Conservation (phyloP, 30 jellyfish, hydroid and myxozoan species). For the Cassiopea xamachana region DNA sequence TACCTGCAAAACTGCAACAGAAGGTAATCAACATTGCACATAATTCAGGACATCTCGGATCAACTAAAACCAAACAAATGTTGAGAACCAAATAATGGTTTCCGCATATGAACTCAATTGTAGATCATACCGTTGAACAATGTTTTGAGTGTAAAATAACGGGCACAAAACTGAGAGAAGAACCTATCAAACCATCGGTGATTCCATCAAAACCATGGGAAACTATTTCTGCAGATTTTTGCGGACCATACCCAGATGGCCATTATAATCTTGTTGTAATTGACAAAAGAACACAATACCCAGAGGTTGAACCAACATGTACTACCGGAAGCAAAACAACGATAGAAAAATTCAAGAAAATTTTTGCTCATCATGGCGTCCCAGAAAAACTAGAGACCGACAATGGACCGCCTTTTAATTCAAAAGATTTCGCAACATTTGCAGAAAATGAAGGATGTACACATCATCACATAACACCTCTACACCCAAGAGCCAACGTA, state of each 20-base stretch:
- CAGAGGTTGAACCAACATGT: constrained; percentile 1
- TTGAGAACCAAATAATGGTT: neutral
- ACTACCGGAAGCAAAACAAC: constrained; percentile 4
- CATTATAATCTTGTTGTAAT: constrained; percentile 1
- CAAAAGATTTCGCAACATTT: neutral
- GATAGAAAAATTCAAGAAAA: neutral
- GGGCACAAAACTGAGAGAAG: neutral
- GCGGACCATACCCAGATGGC: constrained; percentile 20
- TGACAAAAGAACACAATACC: constrained; percentile 13
- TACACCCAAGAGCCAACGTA: neutral
- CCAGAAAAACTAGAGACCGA: neutral
- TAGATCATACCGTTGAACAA: constrained; percentile 7
- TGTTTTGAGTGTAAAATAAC: neutral
- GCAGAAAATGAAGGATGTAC: neutral
- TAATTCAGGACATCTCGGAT: constrained; percentile 5
- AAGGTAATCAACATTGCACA: neutral
- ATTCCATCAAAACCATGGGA: constrained; percentile 17
- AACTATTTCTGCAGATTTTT: neutral
- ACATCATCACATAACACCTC: neutral
- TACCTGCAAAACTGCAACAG: neutral
- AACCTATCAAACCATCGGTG: neutral
- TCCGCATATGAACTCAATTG: neutral
- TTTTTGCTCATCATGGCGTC: constrained; percentile 8
- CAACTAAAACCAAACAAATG: neutral
- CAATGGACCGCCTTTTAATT: neutral